Evolutionary conservation across 2,113 vertebrate species (phyloP), one percentile per base, ranked within the genome.

Genomic region (Sisor rabdophorus): DNA sequence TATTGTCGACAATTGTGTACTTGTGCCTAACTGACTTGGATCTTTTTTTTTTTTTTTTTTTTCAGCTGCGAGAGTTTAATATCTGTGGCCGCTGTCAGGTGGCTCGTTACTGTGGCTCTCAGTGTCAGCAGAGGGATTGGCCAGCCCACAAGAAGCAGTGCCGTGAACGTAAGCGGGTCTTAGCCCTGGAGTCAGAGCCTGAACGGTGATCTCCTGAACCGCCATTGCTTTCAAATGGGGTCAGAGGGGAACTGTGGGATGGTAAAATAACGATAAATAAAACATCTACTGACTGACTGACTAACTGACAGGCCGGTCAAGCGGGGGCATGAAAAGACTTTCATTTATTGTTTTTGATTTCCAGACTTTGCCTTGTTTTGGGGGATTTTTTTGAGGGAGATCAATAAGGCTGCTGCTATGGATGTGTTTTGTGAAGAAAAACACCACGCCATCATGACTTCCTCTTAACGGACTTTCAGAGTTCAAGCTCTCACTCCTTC

Each of bases 41-140:
- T 15, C 63, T 13, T 52, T n/a, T 47, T 9, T 40, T 58, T 0
- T 24, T 71, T 20, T 56, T 11, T 77, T 36, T 13, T 13, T 83
- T 50, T 71, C 87, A 93, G 92, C 89, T 93, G 64, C 84, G 97
- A 1, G 97, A 99, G 81, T 99, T 99, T 88, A 98, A 98, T 90
- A 99, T 99, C 85, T 99, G 97, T 1, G 97, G 97, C 0, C 94
- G 97, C 40, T 99, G 97, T 90, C 96, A 99, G 89, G 96, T 96
- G 56, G 97, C 96, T 0, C 93, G 97, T 65, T 99, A 99, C 93
- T 99, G 97, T 0, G 97, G 97, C 83, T 96, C 97, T 9, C 96
- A 98, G 82, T 99, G 97, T 89, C 97, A 99, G 93, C 97, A 99
- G 88, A 93, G 95, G 80, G 97, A 99, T 92, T 99, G 97, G 97